phyloP scores from a whole-genome alignment of 2,888 invertebrate genomes.

The Steinernema scapterisci region DNA sequence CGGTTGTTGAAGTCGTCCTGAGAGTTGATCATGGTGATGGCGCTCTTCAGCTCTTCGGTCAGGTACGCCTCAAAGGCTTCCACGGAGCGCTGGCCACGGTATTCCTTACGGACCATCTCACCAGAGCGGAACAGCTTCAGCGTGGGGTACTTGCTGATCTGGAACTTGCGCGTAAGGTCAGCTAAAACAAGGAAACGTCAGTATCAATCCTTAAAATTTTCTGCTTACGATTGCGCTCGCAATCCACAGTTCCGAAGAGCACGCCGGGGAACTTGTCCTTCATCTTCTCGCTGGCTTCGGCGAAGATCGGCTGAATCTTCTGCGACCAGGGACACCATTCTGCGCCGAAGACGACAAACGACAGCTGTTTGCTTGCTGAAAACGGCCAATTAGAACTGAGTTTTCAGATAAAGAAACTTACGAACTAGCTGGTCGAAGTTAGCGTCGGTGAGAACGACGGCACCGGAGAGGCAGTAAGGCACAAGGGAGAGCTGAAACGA shows the following conservation, averaged over 20 bases:
- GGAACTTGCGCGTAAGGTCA: constrained; percentile 84
- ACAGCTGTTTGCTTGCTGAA: constrained; percentile 79
- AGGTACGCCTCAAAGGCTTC: constrained; percentile 89
- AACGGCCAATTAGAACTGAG: background rate
- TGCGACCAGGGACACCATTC: constrained; percentile 99
- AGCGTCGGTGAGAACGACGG: constrained; percentile 35
- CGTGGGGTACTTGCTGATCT: constrained; percentile 97
- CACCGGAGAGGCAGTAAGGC: constrained; percentile 24
- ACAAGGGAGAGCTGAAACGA: constrained; percentile 4
- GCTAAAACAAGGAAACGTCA: constrained; percentile 69
- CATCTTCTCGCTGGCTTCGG: constrained; percentile 85
- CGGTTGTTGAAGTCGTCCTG: constrained; percentile 75
- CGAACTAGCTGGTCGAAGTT: constrained; percentile 39
- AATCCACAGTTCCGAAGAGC: constrained; percentile 93
- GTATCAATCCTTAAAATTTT: background rate
- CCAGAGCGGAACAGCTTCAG: constrained; percentile 80
- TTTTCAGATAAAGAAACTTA: constrained; percentile 26
- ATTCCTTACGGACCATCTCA: constrained; percentile 71
- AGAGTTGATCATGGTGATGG: constrained; percentile 78
- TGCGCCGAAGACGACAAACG: constrained; percentile 98
- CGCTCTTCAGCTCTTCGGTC: constrained; percentile 84
- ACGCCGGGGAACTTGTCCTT: constrained; percentile 76
- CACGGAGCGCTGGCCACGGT: constrained; percentile 79
- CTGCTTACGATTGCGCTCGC: constrained; percentile 82
- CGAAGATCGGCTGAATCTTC: constrained; percentile 91